A percentile compares a stretch with the other conserved stretches of the same genome.
Conservation (phyloP, 2,113 vertebrate genomes). For the Felis chaus region DNA sequence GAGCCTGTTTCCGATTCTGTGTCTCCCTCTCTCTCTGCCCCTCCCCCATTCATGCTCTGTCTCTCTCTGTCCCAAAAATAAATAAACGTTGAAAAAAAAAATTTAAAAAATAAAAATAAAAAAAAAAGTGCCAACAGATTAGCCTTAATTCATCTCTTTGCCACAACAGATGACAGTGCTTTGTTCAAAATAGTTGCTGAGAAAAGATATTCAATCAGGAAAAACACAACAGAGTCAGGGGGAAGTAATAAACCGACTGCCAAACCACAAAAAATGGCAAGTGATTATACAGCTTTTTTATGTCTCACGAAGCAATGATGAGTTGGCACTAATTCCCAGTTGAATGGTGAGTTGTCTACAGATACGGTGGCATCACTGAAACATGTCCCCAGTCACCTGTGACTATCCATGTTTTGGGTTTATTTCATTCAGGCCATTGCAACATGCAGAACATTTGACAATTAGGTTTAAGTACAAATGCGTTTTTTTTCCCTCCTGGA, state of each 20-base stretch:
- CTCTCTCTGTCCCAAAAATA: too few species aligned
- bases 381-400: background rate
- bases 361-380: background rate
- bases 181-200: slow-evolving; percentile 34
- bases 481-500: background rate
- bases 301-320: background rate
- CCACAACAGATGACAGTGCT: background rate
- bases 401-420: background rate
- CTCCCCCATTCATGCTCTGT: too few species aligned
- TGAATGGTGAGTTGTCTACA: background rate
- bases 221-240: background rate
- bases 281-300: background rate
- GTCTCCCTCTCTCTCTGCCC: too few species aligned
- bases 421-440: background rate
- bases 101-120: too few species aligned
- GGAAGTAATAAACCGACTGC: background rate
- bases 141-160: slow-evolving; percentile 13
- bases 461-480: background rate
- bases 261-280: background rate
- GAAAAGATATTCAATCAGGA: background rate
- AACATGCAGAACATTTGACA: background rate
- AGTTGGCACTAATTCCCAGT: background rate
- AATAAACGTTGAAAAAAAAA: too few species aligned
- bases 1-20: too few species aligned
- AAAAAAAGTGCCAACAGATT: background rate